Evolutionary conservation across 1,140 invertebrate genomes (phyloP).

Genomic region (Eumeta japonica): DNA sequence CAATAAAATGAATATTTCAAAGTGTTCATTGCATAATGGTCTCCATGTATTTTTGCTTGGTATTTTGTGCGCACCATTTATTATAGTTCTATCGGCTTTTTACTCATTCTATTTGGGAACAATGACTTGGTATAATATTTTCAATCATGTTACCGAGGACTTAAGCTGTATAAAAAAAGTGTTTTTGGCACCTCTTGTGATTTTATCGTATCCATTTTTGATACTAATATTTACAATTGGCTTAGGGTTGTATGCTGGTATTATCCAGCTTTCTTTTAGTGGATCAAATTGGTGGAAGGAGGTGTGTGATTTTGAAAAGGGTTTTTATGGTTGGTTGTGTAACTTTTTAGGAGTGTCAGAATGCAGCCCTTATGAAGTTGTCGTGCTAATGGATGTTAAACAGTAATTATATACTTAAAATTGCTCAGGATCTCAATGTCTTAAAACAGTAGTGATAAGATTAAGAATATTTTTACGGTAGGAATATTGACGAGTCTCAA

Average conservation of each 20-base stretch:
- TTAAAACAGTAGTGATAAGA: not conserved
- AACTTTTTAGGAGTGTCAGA: constrained; percentile 66
- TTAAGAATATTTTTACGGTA: not conserved
- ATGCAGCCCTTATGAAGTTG: constrained; percentile 69
- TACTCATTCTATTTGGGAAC: constrained; percentile 77
- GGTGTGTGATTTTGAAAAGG: constrained; percentile 74
- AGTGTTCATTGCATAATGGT: constrained; percentile 62
- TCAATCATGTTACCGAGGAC: constrained; percentile 70
- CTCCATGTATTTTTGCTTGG: constrained; percentile 68
- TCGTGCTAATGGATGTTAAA: constrained; percentile 53
- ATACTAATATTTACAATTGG: constrained; percentile 66
- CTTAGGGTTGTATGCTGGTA: constrained; percentile 66
- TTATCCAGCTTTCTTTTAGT: constrained; percentile 69
- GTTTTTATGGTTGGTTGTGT: constrained; percentile 78
- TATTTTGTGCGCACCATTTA: constrained; percentile 66
- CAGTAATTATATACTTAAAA: constrained; percentile 7
- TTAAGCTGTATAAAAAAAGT: constrained; percentile 62
- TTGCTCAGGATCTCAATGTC: not conserved
- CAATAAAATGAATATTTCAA: constrained; percentile 58
- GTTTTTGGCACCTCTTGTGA: constrained; percentile 66
- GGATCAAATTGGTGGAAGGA: constrained; percentile 69
- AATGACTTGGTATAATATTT: constrained; percentile 76
- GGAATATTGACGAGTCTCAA: not conserved
- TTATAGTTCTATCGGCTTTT: constrained; percentile 61
- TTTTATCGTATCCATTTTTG: constrained; percentile 70